Conservation (phyloP, 2,888 invertebrate genomes). For the Megalurothrips usitatus region DNA sequence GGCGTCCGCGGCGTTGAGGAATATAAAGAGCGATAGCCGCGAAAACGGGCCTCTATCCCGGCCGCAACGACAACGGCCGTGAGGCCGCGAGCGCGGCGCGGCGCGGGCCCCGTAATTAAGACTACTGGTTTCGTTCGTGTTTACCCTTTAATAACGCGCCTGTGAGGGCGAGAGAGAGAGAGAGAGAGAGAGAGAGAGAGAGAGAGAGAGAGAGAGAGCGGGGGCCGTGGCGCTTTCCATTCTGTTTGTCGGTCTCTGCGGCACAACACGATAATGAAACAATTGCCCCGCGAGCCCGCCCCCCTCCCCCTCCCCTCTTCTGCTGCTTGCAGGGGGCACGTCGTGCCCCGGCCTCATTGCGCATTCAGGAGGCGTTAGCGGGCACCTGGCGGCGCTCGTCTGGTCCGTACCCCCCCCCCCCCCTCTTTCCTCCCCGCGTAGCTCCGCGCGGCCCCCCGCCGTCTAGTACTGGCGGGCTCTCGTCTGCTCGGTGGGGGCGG, state of each 20-base stretch:
- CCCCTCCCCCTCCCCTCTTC: not conserved
- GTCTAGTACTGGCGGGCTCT: not conserved
- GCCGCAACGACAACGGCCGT: too few relatives aligned
- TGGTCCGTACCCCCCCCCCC: not conserved
- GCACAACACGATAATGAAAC: slow-evolving; percentile 26
- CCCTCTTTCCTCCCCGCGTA: not conserved
- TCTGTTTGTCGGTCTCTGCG: slow-evolving; percentile 25
- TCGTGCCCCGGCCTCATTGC: not conserved
- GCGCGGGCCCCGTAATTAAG: not conserved
- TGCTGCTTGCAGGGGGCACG: not conserved
- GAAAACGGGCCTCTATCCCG: too few relatives aligned
- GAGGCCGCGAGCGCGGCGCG: not conserved
- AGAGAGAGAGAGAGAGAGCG: not conserved
- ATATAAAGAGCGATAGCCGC: too few relatives aligned
- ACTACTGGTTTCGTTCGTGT: not conserved
- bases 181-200: too few relatives aligned
- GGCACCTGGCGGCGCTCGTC: slow-evolving; percentile 20
- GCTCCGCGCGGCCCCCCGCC: not conserved
- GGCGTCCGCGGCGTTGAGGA: too few relatives aligned
- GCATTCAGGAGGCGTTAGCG: slow-evolving; percentile 23
- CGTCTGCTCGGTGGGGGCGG: not conserved
- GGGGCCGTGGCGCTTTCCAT: not conserved
- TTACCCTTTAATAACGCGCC: not conserved
- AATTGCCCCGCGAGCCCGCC: slow-evolving; percentile 10
- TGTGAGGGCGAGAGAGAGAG: too few relatives aligned